Base-by-base conservation (phyloP, 2,797 vertebrate species). In the Malacoraja senta region DNA sequence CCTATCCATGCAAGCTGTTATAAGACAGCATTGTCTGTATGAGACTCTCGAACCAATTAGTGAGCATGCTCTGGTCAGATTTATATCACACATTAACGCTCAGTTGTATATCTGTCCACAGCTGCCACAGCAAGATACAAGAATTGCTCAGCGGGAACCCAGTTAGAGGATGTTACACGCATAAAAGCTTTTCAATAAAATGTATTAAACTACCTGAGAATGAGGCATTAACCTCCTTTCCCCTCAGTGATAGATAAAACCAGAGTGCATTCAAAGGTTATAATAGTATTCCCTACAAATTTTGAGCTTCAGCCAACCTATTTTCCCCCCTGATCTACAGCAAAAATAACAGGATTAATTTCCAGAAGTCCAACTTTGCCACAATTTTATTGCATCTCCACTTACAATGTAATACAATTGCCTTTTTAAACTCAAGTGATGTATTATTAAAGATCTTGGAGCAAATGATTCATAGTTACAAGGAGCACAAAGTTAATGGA, bases 41-140 rank as follows among this genome's bases (percentile, higher is more conserved):
- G 94, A 93, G 94, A 94, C 95, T 96, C 96, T 95, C 96, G 95
- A 96, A 96, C 96, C 96, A 97, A 97, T 97, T 97, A 97, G 96
- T 93, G 21, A 93, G 94, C 95, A 95, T 96, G 95, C 95, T 95
- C 95, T 95, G 94, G 95, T 95, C 94, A 95, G 96, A 95, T 96
- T 96, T 95, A 96, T 96, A 96, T 95, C 94, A 93, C 95, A 95
- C 95, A 93, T 95, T 95, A 96, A 96, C 95, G 95, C 96, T 95
- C 94, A 94, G 94, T 93, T 93, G 94, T 93, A 95, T 94, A 95
- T 95, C 94, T 93, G 94, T 94, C 95, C 96, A 94, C 95, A 95
- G 95, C 95, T 95, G 95, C 95, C 95, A 94, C 94, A 94, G 96
- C 95, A 79, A 79, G 44, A 61, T 84, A 90, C 93, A 94, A 95